These are phyloP conservation scores for Tholera decimalis DNA, from an alignment of 2,888 invertebrate genomes.

Conservation along the genomic window DNA sequence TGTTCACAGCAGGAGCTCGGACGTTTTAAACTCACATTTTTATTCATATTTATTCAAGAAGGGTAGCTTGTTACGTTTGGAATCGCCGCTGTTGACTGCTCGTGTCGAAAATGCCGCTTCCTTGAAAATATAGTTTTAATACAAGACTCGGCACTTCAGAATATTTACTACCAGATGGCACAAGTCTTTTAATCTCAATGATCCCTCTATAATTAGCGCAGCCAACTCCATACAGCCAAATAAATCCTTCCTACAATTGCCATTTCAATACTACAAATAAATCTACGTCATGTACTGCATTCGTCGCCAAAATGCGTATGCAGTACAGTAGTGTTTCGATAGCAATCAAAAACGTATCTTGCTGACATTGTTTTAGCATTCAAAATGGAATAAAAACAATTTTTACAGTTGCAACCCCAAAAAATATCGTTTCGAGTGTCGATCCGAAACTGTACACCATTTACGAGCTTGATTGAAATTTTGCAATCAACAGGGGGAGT, in stretches of 20 bases:
- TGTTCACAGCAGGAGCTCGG: conserved; percentile 73
- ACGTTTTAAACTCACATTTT: conserved; percentile 65
- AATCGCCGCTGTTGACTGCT: conserved; percentile 51
- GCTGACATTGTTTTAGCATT: conserved; percentile 59
- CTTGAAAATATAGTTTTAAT: conserved; percentile 41
- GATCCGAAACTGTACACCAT: conserved; percentile 89
- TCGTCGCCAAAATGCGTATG: conserved; percentile 78
- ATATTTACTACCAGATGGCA: conserved; percentile 76
- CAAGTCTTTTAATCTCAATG: conserved; percentile 77
- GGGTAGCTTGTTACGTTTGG: conserved; percentile 60
- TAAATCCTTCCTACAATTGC: conserved; percentile 85
- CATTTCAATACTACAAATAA: conserved; percentile 88
- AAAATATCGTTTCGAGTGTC: conserved; percentile 88
- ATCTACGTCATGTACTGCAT: conserved; percentile 87
- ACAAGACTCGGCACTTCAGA: conserved; percentile 38
- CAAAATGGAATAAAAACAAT: conserved; percentile 61
- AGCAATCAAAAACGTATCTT: conserved; percentile 58
- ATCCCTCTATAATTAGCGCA: conserved; percentile 85
- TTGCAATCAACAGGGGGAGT: conserved; percentile 90
- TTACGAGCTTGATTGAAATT: conserved; percentile 91
- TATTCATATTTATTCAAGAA: conserved; percentile 69
- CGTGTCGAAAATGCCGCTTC: conserved; percentile 45
- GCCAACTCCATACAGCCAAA: conserved; percentile 76
- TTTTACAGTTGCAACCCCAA: conserved; percentile 81
- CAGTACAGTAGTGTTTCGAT: conserved; percentile 54